Conservation (phyloP, 2,888 invertebrate species). For the Chrysolina haemoptera region DNA sequence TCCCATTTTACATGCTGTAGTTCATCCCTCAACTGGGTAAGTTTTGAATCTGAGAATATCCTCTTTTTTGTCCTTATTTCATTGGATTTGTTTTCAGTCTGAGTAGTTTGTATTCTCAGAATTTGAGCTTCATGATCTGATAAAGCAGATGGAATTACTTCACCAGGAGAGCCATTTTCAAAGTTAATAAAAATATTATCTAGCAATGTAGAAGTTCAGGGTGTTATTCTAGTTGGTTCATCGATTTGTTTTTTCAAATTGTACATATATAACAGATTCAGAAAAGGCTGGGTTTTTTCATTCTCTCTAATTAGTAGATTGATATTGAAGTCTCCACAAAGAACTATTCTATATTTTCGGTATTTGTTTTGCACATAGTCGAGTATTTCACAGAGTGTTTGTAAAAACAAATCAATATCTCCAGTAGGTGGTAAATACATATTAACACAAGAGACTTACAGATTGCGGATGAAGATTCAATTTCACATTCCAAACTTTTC, state of each 20-base stretch:
- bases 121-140: constrained; percentile 6
- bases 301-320: constrained; percentile 11
- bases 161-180: background rate
- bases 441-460: constrained; percentile 2
- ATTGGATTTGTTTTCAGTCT: background rate
- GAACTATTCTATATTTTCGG: constrained; percentile 10
- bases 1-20: background rate
- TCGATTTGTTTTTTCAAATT: constrained; percentile 18
- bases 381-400: constrained; percentile 22
- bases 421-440: constrained; percentile 9
- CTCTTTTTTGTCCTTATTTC: background rate
- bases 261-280: constrained; percentile 25
- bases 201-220: constrained; percentile 18
- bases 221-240: constrained; percentile 21
- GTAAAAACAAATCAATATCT: constrained; percentile 21
- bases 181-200: constrained; percentile 24
- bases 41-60: no score
- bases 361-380: constrained; percentile 22
- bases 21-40: background rate
- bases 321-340: background rate
- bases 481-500: constrained; percentile 22
- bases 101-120: constrained; percentile 4
- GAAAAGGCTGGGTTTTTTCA: constrained; percentile 15
- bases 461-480: background rate
- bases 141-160: background rate